Evolutionary conservation across 2,888 invertebrate species (phyloP).

Genomic region (Drosophila rellima): DNA sequence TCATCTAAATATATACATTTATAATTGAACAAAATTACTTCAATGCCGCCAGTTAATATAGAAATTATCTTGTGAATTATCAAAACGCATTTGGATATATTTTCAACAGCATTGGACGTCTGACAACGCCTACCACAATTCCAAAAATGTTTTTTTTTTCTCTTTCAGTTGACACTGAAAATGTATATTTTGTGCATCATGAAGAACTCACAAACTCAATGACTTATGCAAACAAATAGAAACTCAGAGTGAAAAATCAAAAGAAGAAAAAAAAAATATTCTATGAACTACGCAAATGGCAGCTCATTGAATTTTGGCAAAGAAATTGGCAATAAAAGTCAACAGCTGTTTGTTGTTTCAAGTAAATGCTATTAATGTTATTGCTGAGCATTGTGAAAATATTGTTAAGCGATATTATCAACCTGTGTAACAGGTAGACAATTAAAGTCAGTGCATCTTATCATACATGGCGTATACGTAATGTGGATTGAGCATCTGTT

Average conservation of each 20-base stretch:
- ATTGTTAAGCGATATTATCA: constrained; percentile 27
- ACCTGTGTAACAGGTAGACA: constrained; percentile 11
- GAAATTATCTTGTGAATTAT: constrained; percentile 39
- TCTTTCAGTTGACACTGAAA: constrained; percentile 62
- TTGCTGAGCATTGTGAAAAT: constrained; percentile 44
- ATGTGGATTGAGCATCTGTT: constrained; percentile 43
- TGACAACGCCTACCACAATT: constrained; percentile 30
- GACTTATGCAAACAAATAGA: constrained; percentile 36
- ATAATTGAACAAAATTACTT: constrained; percentile 28
- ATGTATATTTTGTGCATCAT: constrained; percentile 7
- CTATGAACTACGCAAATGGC: constrained; percentile 52
- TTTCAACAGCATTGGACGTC: constrained; percentile 29
- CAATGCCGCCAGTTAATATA: constrained; percentile 49
- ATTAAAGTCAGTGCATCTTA: constrained; percentile 18
- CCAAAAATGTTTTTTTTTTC: constrained; percentile 53
- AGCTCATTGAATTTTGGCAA: constrained; percentile 44
- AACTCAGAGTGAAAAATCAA: constrained; percentile 6
- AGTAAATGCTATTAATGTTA: constrained; percentile 49
- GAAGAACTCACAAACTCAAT: constrained; percentile 37
- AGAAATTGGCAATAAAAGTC: constrained; percentile 38
- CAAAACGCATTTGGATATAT: constrained; percentile 26
- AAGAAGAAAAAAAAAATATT: background rate
- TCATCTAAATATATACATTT: constrained; percentile 11
- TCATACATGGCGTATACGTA: constrained; percentile 48
- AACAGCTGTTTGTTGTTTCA: constrained; percentile 44